phyloP scores from a whole-genome alignment of 2,113 vertebrate species.

The Dinomys branickii region DNA sequence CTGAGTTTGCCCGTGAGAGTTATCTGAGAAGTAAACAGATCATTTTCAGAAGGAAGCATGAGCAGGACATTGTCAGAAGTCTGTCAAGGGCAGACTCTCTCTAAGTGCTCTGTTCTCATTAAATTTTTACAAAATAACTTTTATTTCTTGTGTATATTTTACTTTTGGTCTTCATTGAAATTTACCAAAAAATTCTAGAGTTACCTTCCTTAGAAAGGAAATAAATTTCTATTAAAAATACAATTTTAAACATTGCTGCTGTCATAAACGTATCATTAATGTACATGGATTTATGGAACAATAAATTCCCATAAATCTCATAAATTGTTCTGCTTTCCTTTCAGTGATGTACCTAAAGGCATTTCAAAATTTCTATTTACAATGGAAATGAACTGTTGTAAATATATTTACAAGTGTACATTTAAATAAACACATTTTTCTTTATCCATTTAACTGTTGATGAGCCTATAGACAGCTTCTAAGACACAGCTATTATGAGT shows the following conservation, averaged over 20 bases:
- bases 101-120: not conserved
- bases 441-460: not conserved
- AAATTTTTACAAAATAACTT: constrained; percentile 34
- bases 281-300: not conserved
- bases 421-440: not conserved
- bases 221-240: not conserved
- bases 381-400: not conserved
- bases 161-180: not conserved
- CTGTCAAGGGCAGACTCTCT: not conserved
- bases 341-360: not conserved
- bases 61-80: not conserved
- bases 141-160: not conserved
- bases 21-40: not conserved
- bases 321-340: not conserved
- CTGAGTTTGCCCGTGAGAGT: not conserved
- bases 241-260: not conserved
- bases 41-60: not conserved
- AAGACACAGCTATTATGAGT: not conserved
- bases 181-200: not conserved
- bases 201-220: constrained; percentile 21
- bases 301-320: not conserved
- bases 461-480: not conserved
- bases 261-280: not conserved
- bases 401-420: not conserved
- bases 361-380: not conserved